Evolutionary conservation across 2,113 vertebrate species (phyloP).

Genomic region (Stercorarius parasiticus): DNA sequence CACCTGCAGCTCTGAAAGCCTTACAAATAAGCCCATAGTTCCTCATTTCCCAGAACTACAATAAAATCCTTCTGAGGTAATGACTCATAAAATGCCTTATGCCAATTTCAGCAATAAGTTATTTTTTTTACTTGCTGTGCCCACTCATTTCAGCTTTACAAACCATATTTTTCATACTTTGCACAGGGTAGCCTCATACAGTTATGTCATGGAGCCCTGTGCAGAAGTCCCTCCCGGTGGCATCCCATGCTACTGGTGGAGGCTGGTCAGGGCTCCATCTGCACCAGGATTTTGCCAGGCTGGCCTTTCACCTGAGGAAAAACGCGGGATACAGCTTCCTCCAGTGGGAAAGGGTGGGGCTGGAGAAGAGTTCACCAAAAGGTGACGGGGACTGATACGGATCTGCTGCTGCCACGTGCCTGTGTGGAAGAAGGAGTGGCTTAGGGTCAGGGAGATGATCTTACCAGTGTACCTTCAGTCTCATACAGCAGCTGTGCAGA

Average conservation of each 20-base stretch:
- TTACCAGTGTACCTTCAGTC: not conserved
- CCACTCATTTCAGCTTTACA: not conserved
- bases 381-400: not conserved
- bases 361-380: not conserved
- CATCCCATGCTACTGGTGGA: not conserved
- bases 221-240: not conserved
- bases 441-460: not conserved
- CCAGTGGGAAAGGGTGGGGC: not conserved
- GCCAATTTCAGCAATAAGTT: not conserved
- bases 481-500: not conserved
- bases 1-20: not conserved
- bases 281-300: not conserved
- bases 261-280: not conserved
- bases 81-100: constrained; percentile 4
- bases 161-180: not conserved
- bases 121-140: not conserved
- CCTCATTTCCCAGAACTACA: constrained; percentile 26
- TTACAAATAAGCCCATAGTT: not conserved
- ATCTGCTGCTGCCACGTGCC: not conserved
- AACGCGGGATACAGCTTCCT: not conserved
- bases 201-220: not conserved
- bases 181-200: not conserved
- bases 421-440: not conserved
- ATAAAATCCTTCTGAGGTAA: not conserved
- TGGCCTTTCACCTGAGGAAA: rapidly evolving